Evolutionary conservation across 2,888 invertebrate species (phyloP), one percentile per base, ranked within the genome.

Genomic region (Oscheius sp.): DNA sequence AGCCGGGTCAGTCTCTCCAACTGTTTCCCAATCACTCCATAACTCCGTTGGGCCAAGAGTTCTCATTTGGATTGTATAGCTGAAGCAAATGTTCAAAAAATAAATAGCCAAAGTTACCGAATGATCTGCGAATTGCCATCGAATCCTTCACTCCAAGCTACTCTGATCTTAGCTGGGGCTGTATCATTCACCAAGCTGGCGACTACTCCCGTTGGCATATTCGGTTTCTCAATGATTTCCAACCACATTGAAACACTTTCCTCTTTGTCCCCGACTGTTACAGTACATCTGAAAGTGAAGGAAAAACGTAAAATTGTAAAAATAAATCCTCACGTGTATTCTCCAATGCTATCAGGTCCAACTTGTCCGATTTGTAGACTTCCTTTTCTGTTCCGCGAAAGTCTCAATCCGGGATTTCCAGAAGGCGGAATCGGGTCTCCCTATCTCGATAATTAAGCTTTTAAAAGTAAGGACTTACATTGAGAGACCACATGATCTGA

Each of bases 101-200:
- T 33, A 10, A 17, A 2, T 1, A 33, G 33, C 6, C 12, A 25
- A 10, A 33, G n/a, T 33, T 15, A 65, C 53, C 74, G 73, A 50
- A 78, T 75, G 70, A 96, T 92, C 10, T 94, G 94, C 85, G 95
- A 95, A 88, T 98, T 96, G 66, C 98, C 98, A 89, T 97, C 94
- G 88, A 96, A 98, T 31, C 95, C 95, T 0, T 94, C 93, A 12
- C 63, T 65, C 75, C 78, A 76, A 5, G 61, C n/a, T 4, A 78
- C 71, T 39, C 73, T 64, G 27, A 84, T 79, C 55, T 93, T 92
- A 0, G 95, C 86, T 91, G 91, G 93, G 55, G 81, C 68, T 48
- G 87, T 92, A 86, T 76, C 92, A 89, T 93, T 93, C 23, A 93
- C 91, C 12, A 92, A 89, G 58, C 92, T 91, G 0, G 95, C 96